These are phyloP conservation scores for Ibycter americanus DNA, from an alignment of 2,797 vertebrate genomes.

Conservation along the genomic window DNA sequence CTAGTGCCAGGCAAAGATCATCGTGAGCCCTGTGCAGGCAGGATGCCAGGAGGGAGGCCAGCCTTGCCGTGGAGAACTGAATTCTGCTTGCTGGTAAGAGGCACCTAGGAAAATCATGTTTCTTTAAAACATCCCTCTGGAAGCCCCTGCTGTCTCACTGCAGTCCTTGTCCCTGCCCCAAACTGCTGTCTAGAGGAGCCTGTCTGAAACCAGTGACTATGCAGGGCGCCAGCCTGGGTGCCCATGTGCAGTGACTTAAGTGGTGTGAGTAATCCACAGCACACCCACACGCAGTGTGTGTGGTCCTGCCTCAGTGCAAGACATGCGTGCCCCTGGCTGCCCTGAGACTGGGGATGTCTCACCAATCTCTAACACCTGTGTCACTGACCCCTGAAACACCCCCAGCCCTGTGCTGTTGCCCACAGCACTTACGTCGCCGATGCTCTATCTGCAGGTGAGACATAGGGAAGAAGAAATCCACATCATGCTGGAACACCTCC, in stretches of 20 bases:
- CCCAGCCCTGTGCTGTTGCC: neutral
- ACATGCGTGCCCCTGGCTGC: fast-evolving
- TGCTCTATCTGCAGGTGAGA: slow-evolving; percentile 88
- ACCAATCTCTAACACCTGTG: fast-evolving
- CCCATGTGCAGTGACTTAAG: neutral
- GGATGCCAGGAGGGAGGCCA: neutral
- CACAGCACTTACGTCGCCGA: slow-evolving; percentile 83
- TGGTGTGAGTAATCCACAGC: neutral
- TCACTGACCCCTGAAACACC: neutral
- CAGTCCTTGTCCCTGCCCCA: neutral
- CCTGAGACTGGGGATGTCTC: neutral
- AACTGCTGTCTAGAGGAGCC: neutral
- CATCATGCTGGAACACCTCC: slow-evolving; percentile 90
- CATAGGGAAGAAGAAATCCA: slow-evolving; percentile 88
- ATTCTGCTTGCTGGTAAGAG: neutral
- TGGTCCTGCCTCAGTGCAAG: neutral
- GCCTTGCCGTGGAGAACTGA: neutral
- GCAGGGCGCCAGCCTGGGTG: neutral
- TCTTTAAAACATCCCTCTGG: neutral
- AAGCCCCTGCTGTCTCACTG: neutral
- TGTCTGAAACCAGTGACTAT: neutral
- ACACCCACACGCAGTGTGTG: neutral
- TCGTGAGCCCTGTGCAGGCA: neutral
- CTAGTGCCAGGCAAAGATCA: neutral
- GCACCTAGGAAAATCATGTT: neutral